phyloP scores from a whole-genome alignment of 2,888 invertebrate species.

The Megaustenia siamemsis region DNA sequence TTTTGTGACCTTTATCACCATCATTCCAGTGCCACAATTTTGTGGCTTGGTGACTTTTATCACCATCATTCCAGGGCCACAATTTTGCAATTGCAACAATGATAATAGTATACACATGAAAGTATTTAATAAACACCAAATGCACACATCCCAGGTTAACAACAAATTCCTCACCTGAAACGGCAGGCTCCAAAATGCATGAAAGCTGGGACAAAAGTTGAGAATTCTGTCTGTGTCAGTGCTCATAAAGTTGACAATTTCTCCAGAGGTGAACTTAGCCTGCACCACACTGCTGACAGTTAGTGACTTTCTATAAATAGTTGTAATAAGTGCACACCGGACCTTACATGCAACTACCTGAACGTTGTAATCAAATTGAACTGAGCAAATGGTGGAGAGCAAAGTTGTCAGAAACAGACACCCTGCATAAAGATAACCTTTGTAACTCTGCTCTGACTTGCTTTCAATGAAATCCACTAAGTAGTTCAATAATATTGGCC shows the following conservation, averaged over 20 bases:
- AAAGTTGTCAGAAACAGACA: conserved; percentile 86
- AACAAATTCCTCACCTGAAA: conserved; percentile 82
- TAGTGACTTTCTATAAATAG: conserved; percentile 88
- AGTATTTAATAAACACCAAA: too few relatives aligned
- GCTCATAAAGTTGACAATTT: conserved; percentile 97
- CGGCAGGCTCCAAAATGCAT: conserved; percentile 97
- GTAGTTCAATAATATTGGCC: conserved; percentile 91
- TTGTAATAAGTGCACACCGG: conserved; percentile 90
- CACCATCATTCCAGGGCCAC: too few relatives aligned
- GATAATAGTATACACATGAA: too few relatives aligned
- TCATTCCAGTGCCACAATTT: too few relatives aligned
- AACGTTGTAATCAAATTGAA: conserved; percentile 94
- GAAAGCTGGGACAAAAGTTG: conserved; percentile 97
- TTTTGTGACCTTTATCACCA: too few relatives aligned
- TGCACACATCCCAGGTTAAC: too few relatives aligned
- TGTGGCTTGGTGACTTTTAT: too few relatives aligned
- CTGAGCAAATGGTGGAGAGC: conserved; percentile 88
- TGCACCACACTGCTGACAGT: conserved; percentile 80
- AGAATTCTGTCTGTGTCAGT: conserved; percentile 97
- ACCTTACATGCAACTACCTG: conserved; percentile 88
- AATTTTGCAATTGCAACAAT: too few relatives aligned
- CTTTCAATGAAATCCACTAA: conserved; percentile 90
- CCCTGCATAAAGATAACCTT: conserved; percentile 82
- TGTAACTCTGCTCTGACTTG: conserved; percentile 83
- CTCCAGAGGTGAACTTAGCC: conserved; percentile 84